These are phyloP conservation scores for Urocynchramus pylzowi DNA, from an alignment of 2,113 vertebrate species.

Conservation along the genomic window DNA sequence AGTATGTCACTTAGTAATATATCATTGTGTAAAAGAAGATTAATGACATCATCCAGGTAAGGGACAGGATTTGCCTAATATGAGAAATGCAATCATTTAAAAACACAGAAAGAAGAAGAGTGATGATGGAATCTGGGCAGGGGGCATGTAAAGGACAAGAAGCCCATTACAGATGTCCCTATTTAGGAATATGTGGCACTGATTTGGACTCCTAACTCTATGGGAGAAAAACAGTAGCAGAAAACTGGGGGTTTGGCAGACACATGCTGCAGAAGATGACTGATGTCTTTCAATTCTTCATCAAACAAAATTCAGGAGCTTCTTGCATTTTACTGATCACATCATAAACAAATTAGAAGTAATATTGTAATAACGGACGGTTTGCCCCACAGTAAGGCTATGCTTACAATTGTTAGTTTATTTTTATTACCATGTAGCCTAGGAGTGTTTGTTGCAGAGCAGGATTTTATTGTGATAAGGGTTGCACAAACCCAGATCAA, in stretches of 20 bases:
- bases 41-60: slow-evolving; percentile 69
- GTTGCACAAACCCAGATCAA: neutral
- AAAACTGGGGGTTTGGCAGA: neutral
- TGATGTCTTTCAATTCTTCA: neutral
- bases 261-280: neutral
- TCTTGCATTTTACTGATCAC: neutral
- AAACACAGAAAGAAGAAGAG: slow-evolving; percentile 45
- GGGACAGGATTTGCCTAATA: slow-evolving; percentile 67
- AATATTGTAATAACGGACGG: neutral
- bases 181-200: slow-evolving; percentile 1
- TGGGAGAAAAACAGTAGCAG: neutral
- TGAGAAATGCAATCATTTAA: slow-evolving; percentile 65
- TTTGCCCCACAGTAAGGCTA: neutral
- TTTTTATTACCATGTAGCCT: neutral
- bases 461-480: neutral
- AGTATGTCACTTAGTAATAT: slow-evolving; percentile 60
- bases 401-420: neutral
- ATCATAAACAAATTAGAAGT: neutral
- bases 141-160: slow-evolving; percentile 58
- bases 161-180: slow-evolving; percentile 29
- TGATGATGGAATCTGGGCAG: slow-evolving; percentile 38
- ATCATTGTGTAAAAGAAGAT: slow-evolving; percentile 70
- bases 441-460: neutral
- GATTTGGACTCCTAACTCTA: neutral
- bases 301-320: neutral